Conservation (phyloP, 2,888 invertebrate genomes). For the Sepiola atlantica region DNA sequence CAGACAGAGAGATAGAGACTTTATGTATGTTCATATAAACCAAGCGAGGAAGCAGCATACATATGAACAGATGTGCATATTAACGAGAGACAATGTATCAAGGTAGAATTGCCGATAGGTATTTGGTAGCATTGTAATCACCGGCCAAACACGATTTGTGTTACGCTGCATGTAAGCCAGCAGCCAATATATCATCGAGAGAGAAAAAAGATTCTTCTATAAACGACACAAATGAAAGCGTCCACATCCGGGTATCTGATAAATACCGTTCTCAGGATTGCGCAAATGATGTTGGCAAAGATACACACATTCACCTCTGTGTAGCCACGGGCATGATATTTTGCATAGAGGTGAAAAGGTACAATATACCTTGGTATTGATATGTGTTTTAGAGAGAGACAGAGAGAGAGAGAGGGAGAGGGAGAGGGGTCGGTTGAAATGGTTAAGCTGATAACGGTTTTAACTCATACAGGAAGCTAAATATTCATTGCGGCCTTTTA, state of each 20-base stretch:
- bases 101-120: not conserved
- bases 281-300: not conserved
- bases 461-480: not conserved
- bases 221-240: not conserved
- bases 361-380: not conserved
- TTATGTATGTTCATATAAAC: no score
- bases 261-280: not conserved
- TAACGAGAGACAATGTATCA: no score
- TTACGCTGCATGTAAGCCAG: not conserved
- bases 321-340: not conserved
- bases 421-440: not conserved
- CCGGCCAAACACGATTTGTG: not conserved
- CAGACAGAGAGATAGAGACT: no score
- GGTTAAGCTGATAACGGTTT: not conserved
- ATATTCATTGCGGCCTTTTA: not conserved
- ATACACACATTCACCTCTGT: not conserved
- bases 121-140: not conserved
- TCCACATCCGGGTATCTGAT: not conserved
- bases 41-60: no score
- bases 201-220: not conserved
- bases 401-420: no score
- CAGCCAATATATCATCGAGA: not conserved
- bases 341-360: not conserved
- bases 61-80: no score
- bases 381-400: no score